Conservation (phyloP, 2,888 invertebrate genomes). For the Thereva nobilitata region DNA sequence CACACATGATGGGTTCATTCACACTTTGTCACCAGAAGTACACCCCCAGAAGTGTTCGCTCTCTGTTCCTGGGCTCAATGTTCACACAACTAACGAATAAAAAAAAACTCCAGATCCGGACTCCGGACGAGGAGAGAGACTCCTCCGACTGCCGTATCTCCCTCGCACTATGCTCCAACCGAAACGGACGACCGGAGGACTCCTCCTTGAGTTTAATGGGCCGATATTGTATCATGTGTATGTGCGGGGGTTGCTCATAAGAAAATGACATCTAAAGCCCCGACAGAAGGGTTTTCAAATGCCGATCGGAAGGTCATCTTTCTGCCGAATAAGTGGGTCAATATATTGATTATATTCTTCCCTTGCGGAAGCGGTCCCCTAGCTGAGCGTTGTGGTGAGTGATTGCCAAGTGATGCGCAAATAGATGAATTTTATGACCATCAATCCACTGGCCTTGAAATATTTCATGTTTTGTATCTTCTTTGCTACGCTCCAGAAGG, state of each 20-base stretch:
- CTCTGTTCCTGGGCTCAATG: background rate
- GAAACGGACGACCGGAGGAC: background rate
- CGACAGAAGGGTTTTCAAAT: too few species aligned
- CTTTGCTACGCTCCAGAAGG: too few species aligned
- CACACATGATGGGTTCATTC: constrained; percentile 34
- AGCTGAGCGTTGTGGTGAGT: too few species aligned
- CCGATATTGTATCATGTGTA: constrained; percentile 24
- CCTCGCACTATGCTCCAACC: background rate
- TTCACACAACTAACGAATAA: constrained; percentile 5
- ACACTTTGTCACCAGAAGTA: constrained; percentile 27
- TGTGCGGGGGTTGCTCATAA: constrained; percentile 7
- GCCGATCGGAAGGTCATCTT: too few species aligned
- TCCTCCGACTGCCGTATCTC: too few species aligned
- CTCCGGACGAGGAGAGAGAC: background rate
- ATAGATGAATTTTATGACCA: too few species aligned
- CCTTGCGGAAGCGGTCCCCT: too few species aligned
- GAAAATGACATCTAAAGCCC: constrained; percentile 13
- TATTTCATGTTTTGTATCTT: too few species aligned
- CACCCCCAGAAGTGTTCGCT: constrained; percentile 9
- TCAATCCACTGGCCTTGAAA: too few species aligned
- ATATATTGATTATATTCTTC: too few species aligned
- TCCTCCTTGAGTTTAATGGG: constrained; percentile 22
- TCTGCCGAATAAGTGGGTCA: too few species aligned
- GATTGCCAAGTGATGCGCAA: too few species aligned
- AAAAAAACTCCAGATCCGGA: constrained; percentile 1